These are phyloP conservation scores for Villa cingulata DNA, from an alignment of 2,888 invertebrate genomes.

Conservation along the genomic window DNA sequence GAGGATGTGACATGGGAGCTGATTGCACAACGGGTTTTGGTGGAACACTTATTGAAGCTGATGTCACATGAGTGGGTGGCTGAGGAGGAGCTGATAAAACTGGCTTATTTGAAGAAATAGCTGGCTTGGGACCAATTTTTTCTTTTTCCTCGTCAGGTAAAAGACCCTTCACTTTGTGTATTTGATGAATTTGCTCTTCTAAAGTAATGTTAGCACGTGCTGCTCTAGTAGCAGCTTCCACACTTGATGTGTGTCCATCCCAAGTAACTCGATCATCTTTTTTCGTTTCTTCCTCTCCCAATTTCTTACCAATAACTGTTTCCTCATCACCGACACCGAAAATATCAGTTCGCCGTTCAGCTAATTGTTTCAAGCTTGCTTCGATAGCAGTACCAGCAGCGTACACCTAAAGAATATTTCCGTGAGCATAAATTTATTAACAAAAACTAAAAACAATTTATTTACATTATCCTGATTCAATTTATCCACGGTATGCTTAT, in stretches of 20 bases:
- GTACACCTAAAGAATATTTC: no score
- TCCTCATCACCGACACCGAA: constrained; percentile 99
- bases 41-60: constrained; percentile 12
- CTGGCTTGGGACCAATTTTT: constrained; percentile 87
- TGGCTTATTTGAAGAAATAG: constrained; percentile 34
- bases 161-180: constrained; percentile 87
- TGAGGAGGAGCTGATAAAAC: constrained; percentile 26
- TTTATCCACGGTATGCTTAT: constrained; percentile 86
- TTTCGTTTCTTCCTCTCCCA: constrained; percentile 74
- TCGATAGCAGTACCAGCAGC: constrained; percentile 74
- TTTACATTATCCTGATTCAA: constrained; percentile 69
- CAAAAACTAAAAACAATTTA: no score
- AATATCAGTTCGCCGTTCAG: constrained; percentile 98
- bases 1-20: constrained; percentile 20
- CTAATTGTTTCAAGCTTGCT: constrained; percentile 85
- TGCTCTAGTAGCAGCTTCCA: constrained; percentile 88
- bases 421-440: background rate
- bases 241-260: constrained; percentile 96
- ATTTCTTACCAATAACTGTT: constrained; percentile 97
- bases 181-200: constrained; percentile 94
- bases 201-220: constrained; percentile 90
- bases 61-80: constrained; percentile 13
- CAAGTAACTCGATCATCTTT: constrained; percentile 89
- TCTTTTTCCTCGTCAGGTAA: constrained; percentile 93
- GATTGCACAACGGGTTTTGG: constrained; percentile 13